Evolutionary conservation across 37 sponge, comb jelly and placozoan species (phyloP).

Genomic region (Mnemiopsis leidyi): DNA sequence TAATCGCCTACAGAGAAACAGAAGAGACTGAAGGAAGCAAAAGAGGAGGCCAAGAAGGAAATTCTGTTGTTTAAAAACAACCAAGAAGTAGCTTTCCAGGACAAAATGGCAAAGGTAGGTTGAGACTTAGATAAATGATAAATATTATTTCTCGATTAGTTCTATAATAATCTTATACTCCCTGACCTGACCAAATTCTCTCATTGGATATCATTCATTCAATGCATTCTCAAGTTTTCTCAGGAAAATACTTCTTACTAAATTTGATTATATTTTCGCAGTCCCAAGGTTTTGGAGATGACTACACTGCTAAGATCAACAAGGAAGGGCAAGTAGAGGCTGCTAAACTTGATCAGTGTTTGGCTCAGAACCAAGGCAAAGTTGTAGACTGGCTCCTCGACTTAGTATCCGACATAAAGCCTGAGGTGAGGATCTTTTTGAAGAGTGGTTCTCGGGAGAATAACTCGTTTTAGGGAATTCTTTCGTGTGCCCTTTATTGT

Average conservation of each 20-base stretch:
- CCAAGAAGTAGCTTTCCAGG: slow-evolving; percentile 10
- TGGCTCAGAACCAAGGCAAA: background rate
- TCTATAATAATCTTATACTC: too few species aligned
- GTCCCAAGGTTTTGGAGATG: slow-evolving; percentile 37
- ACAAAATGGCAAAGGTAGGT: slow-evolving; percentile 56
- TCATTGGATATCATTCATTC: too few species aligned
- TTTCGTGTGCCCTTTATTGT: too few species aligned
- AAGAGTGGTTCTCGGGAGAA: background rate
- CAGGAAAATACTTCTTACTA: too few species aligned
- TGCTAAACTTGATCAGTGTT: background rate
- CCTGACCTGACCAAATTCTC: too few species aligned
- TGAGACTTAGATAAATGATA: too few species aligned
- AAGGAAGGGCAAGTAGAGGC: slow-evolving; percentile 1
- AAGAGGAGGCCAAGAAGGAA: slow-evolving; percentile 57
- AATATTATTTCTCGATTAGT: too few species aligned
- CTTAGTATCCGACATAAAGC: slow-evolving; percentile 3
- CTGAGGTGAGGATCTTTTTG: slow-evolving; percentile 15
- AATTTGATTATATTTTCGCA: too few species aligned
- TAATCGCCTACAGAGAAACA: slow-evolving; percentile 47
- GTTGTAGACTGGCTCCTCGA: slow-evolving; percentile 29
- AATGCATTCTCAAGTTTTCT: too few species aligned
- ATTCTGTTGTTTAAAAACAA: slow-evolving; percentile 3
- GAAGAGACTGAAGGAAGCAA: slow-evolving; percentile 20
- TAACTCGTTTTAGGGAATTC: background rate
- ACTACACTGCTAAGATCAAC: slow-evolving; percentile 28